phyloP scores from a whole-genome alignment of 2,797 vertebrate species.

The Spheniscus humboldti region DNA sequence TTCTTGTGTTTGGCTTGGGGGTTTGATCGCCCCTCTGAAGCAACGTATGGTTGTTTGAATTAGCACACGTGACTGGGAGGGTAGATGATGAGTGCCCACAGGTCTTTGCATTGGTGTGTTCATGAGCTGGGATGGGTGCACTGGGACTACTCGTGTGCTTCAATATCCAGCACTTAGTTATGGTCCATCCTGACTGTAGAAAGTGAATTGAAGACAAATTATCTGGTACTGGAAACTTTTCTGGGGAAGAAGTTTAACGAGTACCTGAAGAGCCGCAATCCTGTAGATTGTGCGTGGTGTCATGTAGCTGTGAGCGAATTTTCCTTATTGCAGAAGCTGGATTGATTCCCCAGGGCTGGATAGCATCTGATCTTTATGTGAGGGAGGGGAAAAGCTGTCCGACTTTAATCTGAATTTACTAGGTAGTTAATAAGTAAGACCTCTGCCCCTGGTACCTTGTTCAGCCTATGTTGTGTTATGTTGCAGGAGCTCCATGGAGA shows the following conservation, averaged over 20 bases:
- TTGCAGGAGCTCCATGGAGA: conserved; percentile 56
- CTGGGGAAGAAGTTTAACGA: neutral
- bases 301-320: neutral
- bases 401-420: conserved; percentile 34
- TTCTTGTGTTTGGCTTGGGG: neutral
- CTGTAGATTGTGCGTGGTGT: neutral
- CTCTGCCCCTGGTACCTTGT: neutral
- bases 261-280: neutral
- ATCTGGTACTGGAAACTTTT: neutral
- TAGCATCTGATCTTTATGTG: neutral
- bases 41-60: neutral
- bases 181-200: neutral
- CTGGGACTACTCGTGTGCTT: neutral
- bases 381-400: neutral
- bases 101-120: neutral
- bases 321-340: neutral
- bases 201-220: neutral
- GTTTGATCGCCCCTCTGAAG: neutral
- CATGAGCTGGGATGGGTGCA: neutral
- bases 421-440: neutral
- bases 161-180: neutral
- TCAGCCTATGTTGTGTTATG: conserved; percentile 32
- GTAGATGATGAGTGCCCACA: neutral
- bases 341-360: neutral
- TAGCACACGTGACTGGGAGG: neutral